Percentiles rank a stretch among this genome's conserved stretches.
phyloP scores from a whole-genome alignment of 2,797 vertebrate genomes.

The Cyclura pinguis region DNA sequence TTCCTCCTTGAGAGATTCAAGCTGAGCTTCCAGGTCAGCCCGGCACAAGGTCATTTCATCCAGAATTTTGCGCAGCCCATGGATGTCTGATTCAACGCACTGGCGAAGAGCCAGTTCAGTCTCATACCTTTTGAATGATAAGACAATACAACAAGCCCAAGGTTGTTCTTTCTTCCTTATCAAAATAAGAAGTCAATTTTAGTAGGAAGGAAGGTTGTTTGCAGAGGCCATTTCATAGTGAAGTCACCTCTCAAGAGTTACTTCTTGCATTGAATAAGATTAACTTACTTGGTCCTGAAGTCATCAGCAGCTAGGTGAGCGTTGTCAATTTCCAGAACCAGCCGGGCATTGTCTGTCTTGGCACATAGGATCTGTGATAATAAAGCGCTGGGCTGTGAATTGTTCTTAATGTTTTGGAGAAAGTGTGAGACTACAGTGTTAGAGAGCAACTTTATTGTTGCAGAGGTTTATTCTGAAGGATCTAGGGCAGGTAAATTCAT shows the following conservation, averaged over 20 bases:
- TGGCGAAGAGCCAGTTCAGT: conserved; percentile 60
- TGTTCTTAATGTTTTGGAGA: not conserved
- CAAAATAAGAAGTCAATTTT: not conserved
- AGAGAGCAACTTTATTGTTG: not conserved
- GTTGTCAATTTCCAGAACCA: conserved; percentile 70
- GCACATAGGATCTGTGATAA: conserved; percentile 63
- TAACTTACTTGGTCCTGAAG: conserved; percentile 72
- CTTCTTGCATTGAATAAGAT: not conserved
- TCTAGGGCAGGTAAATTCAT: not conserved
- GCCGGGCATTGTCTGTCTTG: conserved; percentile 67
- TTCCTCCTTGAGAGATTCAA: conserved; percentile 74
- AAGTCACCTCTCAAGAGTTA: not conserved
- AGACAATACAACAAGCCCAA: not conserved
- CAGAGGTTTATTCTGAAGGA: not conserved
- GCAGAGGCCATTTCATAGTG: not conserved
- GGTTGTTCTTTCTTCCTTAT: not conserved
- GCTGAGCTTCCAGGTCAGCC: conserved; percentile 65
- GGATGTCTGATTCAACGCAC: conserved; percentile 63
- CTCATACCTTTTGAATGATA: conserved; percentile 59
- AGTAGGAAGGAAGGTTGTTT: not conserved
- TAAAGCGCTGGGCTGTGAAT: not conserved
- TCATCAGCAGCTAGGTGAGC: conserved; percentile 67
- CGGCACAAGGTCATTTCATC: conserved; percentile 69
- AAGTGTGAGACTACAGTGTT: not conserved
- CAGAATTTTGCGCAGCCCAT: conserved; percentile 59